Evolutionary conservation across 2,797 vertebrate species (phyloP), one percentile per base, ranked within the genome.

Genomic region (Sebastiscus albofasciatus): DNA sequence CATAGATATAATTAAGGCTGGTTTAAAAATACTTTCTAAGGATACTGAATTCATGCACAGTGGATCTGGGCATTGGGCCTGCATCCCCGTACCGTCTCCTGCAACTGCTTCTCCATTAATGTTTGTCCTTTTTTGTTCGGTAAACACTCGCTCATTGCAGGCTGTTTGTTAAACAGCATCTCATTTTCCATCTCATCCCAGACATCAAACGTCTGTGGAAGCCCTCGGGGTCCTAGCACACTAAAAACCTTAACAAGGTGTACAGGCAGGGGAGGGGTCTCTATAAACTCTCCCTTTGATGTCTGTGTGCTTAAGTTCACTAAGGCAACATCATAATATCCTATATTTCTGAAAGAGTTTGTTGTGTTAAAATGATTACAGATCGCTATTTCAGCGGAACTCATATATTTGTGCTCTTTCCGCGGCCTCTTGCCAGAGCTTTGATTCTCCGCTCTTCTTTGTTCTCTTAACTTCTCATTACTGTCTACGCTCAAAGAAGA

Each of bases 161-260:
- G 67, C 88, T 87, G 76, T 92, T 93, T 90, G 89, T 90, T 88
- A 62, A 93, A 86, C 81, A 86, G 85, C 67, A 84, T 89, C 77
- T 88, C 66, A 70, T 91, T 93, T 93, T 84, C 79, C 83, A 86
- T 91, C 87, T 89, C 70, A 87, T 87, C 84, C 60, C 83, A 81
- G 73, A 92, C 92, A 90, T 93, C 92, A 94, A 93, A 93, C 79
- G 60, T 80, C 22, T 69, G 39, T 65, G 75, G 81, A 89, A 83
- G 62, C 76, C 86, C 85, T 75, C 6, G 69, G 86, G 87, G 75
- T 88, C 78, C 59, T 26, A 14, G 69, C 72, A 73, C 46, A 67
- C 82, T 85, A 87, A 89, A 86, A 90, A 75, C 80, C 74, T 79
- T 88, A 92, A 91, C 87, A 87, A 92, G 91, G 90, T 91, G 80